These are phyloP conservation scores for Cirrhinus mrigala DNA, from an alignment of 2,797 vertebrate genomes.

Conservation along the genomic window DNA sequence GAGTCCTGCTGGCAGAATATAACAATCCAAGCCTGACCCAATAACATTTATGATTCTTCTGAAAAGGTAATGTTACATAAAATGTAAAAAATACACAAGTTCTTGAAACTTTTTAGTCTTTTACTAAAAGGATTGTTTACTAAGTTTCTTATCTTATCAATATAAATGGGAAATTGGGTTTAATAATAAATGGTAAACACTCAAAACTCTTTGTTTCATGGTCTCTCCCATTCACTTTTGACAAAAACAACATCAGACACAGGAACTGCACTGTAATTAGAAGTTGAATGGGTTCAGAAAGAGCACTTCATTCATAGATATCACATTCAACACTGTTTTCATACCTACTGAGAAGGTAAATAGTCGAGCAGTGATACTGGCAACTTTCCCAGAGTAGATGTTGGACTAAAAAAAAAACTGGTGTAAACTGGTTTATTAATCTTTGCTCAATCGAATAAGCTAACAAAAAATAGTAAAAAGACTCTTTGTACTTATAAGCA, in stretches of 20 bases:
- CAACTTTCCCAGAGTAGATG: slow-evolving; percentile 19
- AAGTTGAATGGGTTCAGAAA: slow-evolving; percentile 2
- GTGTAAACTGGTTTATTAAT: neutral
- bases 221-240: neutral
- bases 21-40: neutral
- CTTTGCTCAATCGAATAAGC: neutral
- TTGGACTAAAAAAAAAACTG: neutral
- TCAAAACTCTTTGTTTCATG: neutral
- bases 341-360: slow-evolving; percentile 13
- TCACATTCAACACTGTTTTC: neutral
- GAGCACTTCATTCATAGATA: slow-evolving; percentile 14
- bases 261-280: slow-evolving; percentile 8
- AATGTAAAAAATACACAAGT: neutral
- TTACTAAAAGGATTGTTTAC: neutral
- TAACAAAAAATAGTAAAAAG: neutral
- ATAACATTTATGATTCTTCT: neutral
- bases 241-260: neutral
- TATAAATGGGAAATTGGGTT: slow-evolving; percentile 1
- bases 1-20: neutral
- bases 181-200: slow-evolving; percentile 23
- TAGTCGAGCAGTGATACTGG: neutral
- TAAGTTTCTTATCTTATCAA: neutral
- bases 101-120: neutral
- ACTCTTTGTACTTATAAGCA: neutral
- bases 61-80: neutral